These are phyloP conservation scores for Cartodere bifasciata DNA, from an alignment of 2,888 invertebrate genomes.

Conservation along the genomic window DNA sequence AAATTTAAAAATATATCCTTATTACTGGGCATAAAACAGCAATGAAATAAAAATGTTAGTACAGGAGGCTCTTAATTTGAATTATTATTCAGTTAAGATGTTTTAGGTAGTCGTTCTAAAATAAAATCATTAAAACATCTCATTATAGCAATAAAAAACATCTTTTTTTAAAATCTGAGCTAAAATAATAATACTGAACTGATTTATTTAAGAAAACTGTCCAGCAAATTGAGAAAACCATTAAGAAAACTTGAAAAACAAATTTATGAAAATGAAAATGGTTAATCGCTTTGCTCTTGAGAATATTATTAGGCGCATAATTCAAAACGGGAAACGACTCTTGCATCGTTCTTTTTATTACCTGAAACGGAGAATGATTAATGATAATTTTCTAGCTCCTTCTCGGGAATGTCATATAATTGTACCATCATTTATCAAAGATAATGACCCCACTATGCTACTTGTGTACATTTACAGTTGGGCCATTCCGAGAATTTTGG, in stretches of 20 bases:
- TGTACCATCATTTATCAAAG: constrained; percentile 31
- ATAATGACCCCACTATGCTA: constrained; percentile 26
- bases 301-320: constrained; percentile 22
- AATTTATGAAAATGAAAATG: constrained; percentile 16
- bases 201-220: constrained; percentile 4
- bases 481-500: constrained; percentile 16
- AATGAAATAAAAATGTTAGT: too few species aligned
- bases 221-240: constrained; percentile 11
- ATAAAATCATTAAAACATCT: too few species aligned
- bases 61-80: too few species aligned
- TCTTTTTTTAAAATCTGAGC: too few species aligned
- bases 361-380: constrained; percentile 15
- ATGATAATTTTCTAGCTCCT: constrained; percentile 12
- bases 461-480: constrained; percentile 17
- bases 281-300: too few species aligned
- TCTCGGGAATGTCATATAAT: constrained; percentile 25
- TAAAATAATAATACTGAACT: too few species aligned
- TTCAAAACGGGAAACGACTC: constrained; percentile 13
- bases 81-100: too few species aligned
- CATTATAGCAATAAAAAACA: too few species aligned
- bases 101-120: too few species aligned
- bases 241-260: constrained; percentile 17
- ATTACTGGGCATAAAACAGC: too few species aligned
- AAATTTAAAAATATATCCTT: too few species aligned
- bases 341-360: constrained; percentile 10